Conservation (phyloP, 2,113 vertebrate species). For the Megaceryle maxima region DNA sequence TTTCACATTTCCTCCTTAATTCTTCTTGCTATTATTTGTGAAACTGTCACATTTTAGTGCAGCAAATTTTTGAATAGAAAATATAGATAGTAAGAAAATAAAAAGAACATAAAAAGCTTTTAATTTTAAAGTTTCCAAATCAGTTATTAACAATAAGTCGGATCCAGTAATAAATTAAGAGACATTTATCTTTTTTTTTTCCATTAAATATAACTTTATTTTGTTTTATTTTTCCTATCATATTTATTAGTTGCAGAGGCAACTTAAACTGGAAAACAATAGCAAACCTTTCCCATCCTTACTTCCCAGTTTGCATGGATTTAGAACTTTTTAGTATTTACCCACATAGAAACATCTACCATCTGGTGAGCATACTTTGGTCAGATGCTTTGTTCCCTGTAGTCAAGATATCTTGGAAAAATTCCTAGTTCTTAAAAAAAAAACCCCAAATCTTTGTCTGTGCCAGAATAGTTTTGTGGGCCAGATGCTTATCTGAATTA, state of each 20-base stretch:
- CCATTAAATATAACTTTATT: background rate
- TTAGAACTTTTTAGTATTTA: slow-evolving; percentile 20
- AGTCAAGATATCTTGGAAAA: slow-evolving; percentile 39
- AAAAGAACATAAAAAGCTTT: background rate
- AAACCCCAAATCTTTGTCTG: background rate
- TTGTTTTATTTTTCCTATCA: background rate
- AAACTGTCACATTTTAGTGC: background rate
- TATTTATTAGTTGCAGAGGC: background rate
- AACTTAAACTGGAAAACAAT: background rate
- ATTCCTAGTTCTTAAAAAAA: slow-evolving; percentile 20
- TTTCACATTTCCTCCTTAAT: background rate
- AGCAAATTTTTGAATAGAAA: background rate
- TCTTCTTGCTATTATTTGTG: background rate
- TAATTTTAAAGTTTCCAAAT: background rate
- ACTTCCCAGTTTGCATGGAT: background rate
- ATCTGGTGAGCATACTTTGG: slow-evolving; percentile 49
- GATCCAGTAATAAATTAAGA: background rate
- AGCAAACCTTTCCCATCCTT: background rate
- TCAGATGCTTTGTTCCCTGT: background rate
- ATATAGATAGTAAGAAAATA: background rate
- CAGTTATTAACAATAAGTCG: background rate
- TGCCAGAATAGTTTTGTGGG: background rate
- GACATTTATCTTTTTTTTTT: background rate
- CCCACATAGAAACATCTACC: slow-evolving; percentile 35
- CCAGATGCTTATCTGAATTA: slow-evolving; percentile 32